Conservation (phyloP, 1,140 invertebrate genomes). For the Zophobas atratus region DNA sequence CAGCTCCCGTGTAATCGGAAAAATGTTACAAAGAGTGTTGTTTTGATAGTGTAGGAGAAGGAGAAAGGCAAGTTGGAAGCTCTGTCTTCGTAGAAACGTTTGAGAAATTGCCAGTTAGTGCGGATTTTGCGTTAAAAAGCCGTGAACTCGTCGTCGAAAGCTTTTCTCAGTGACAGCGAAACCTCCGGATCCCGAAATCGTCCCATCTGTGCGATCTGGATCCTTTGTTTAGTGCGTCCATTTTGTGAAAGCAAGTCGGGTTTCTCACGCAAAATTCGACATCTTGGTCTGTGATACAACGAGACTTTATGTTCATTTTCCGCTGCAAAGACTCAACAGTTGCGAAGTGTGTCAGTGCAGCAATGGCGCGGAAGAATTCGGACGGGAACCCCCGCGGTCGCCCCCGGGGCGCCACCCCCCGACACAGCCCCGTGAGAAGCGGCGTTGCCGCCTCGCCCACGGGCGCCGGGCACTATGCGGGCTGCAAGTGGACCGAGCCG, state of each 20-base stretch:
- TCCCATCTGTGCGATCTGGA: conserved; percentile 17
- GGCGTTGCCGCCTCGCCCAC: conserved; percentile 55
- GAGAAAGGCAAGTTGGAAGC: conserved; percentile 21
- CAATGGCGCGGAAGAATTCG: conserved; percentile 21
- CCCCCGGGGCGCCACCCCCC: conserved; percentile 15
- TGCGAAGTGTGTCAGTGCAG: conserved; percentile 34
- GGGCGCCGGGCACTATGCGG: conserved; percentile 70
- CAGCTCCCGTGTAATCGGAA: conserved; percentile 21
- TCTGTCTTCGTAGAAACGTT: conserved; percentile 1
- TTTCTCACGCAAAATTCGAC: conserved; percentile 44
- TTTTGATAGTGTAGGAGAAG: conserved; percentile 32
- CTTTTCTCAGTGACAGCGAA: not conserved
- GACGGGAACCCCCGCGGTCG: conserved; percentile 5
- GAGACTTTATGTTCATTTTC: conserved; percentile 37
- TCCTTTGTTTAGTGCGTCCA: conserved; percentile 52
- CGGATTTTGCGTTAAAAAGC: conserved; percentile 21
- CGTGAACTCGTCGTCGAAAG: not conserved
- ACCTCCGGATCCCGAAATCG: not conserved
- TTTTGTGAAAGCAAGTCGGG: conserved; percentile 51
- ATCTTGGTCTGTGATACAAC: conserved; percentile 50
- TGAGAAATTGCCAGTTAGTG: conserved; percentile 4
- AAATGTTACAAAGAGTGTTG: conserved; percentile 10
- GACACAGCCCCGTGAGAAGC: conserved; percentile 44
- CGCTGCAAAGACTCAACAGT: conserved; percentile 41
- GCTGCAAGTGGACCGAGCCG: conserved; percentile 75